Percentiles rank a stretch among this genome's conserved stretches.
Conservation (phyloP, 2,888 invertebrate species). For the Lasiommata megera region DNA sequence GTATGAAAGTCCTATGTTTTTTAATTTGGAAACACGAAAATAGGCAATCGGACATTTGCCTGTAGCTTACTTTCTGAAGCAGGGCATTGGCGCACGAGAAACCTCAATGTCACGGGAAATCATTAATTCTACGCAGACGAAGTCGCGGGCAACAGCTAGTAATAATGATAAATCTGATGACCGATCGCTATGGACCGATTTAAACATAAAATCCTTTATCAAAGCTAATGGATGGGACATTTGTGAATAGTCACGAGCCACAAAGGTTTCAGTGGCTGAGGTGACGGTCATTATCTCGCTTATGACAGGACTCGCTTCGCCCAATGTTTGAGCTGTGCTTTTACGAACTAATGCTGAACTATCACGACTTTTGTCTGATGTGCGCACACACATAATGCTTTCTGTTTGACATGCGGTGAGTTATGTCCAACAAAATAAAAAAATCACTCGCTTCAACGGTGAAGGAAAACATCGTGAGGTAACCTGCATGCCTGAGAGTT, state of each 20-base stretch:
- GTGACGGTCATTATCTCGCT: conserved; percentile 29
- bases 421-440: background rate
- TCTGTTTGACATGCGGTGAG: conserved; percentile 8
- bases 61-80: no score
- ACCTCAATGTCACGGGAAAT: no score
- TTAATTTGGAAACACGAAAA: no score
- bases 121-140: no score
- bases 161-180: conserved; percentile 12
- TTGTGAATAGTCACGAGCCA: conserved; percentile 41
- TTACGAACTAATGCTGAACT: conserved; percentile 26
- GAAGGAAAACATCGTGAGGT: no score
- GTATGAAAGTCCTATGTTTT: no score
- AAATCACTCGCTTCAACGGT: no score
- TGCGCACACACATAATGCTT: conserved; percentile 8
- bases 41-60: no score
- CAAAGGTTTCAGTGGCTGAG: conserved; percentile 31
- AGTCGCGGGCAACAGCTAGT: no score
- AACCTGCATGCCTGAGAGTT: no score
- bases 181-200: conserved; percentile 9
- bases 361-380: conserved; percentile 24
- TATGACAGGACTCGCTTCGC: conserved; percentile 23
- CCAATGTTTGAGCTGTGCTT: conserved; percentile 21
- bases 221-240: conserved; percentile 35
- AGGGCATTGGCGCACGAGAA: no score
- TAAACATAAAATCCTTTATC: conserved; percentile 27